phyloP scores from a whole-genome alignment of 2,113 vertebrate genomes.

The Haliaeetus leucogaster region DNA sequence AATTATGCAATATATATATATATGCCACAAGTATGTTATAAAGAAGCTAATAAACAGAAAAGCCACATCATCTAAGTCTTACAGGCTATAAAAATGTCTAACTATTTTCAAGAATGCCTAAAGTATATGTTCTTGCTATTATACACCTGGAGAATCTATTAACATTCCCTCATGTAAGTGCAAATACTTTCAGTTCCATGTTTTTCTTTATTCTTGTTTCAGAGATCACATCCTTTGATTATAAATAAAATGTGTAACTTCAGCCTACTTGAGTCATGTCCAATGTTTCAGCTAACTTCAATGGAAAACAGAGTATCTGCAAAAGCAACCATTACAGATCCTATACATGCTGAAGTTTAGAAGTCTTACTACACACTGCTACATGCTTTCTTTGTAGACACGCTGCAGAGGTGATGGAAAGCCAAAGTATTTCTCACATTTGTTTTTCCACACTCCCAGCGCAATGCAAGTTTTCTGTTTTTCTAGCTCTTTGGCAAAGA shows the following conservation, averaged over 20 bases:
- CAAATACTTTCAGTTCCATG: background rate
- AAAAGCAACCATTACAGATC: background rate
- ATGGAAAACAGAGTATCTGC: background rate
- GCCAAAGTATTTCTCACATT: background rate
- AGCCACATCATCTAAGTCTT: background rate
- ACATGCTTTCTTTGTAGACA: background rate
- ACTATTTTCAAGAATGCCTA: background rate
- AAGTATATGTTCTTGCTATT: background rate
- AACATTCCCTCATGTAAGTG: background rate
- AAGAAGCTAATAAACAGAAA: background rate
- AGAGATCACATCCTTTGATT: background rate
- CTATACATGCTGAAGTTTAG: background rate
- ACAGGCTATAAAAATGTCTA: background rate
- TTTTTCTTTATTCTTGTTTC: background rate
- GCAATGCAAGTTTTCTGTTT: background rate
- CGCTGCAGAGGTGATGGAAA: background rate
- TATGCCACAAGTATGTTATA: background rate
- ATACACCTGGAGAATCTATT: background rate
- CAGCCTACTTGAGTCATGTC: background rate
- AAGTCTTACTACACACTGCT: background rate
- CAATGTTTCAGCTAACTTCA: background rate
- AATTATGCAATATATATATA: background rate
- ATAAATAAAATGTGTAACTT: background rate
- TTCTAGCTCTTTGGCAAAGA: background rate
- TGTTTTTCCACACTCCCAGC: background rate